These are phyloP conservation scores for Hemistola chrysoprasaria DNA, from an alignment of 2,888 invertebrate genomes.

Conservation along the genomic window DNA sequence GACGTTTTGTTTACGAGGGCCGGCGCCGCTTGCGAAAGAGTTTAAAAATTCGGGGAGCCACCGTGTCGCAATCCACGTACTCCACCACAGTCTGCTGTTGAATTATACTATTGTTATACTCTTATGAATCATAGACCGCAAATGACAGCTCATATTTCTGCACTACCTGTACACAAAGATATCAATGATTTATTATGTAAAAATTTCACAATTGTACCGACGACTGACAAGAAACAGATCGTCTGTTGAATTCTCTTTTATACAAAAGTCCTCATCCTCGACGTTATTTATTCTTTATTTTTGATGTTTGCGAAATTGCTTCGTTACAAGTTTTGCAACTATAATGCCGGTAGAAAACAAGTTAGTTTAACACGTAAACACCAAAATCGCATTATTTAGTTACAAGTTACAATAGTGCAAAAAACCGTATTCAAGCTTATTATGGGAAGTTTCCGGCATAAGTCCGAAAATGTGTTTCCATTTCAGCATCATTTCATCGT, in stretches of 20 bases:
- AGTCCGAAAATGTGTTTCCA: constrained; percentile 9
- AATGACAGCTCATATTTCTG: constrained; percentile 24
- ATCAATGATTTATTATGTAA: constrained; percentile 20
- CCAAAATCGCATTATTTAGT: constrained; percentile 21
- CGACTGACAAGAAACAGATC: constrained; percentile 7
- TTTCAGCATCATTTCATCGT: constrained; percentile 17
- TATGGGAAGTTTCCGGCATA: constrained; percentile 12
- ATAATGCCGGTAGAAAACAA: constrained; percentile 6
- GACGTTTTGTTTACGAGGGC: constrained; percentile 62
- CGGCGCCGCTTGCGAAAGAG: constrained; percentile 50
- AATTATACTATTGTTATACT: constrained; percentile 38
- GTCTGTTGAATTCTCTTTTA: not conserved
- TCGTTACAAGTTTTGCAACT: not conserved
- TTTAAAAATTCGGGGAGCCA: constrained; percentile 44
- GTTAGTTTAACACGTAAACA: constrained; percentile 5
- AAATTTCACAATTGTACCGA: constrained; percentile 14
- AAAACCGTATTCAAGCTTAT: constrained; percentile 15
- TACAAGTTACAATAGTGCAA: too few species aligned
- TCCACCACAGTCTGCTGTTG: constrained; percentile 28
- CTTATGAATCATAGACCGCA: constrained; percentile 40
- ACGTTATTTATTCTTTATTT: too few species aligned
- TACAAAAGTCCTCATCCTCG: not conserved
- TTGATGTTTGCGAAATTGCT: constrained; percentile 1
- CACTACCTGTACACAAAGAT: constrained; percentile 15
- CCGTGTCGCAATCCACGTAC: constrained; percentile 53